Base-by-base conservation (phyloP, 2,888 invertebrate species). In the Periphyllus acericola region DNA sequence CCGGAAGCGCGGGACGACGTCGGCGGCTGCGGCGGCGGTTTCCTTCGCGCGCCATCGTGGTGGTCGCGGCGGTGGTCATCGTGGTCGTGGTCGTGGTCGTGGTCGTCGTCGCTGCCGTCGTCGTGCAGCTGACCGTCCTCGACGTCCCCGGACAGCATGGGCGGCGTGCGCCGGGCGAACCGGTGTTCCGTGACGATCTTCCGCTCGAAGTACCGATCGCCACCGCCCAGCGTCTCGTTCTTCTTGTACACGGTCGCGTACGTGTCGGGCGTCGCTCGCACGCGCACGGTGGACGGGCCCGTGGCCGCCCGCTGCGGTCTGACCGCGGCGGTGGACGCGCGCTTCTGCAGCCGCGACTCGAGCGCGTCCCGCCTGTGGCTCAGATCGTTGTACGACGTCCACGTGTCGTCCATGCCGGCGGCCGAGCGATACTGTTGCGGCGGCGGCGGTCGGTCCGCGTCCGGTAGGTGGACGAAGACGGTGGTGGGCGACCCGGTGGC, bases 301-400 rank as follows among this genome's bases (percentile, higher is more conserved):
- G 40, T 1, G n/a, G 68, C 36, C 96, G 93, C 89, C 96, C 96
- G 66, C 21, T 40, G 83, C 17, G 74, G 83, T 25, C 72, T 34
- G 52, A 34, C 17, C 11, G 17, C 84, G 40, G 83, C n/a, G 1
- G 83, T 29, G 19, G 55, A 55, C 81, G 87, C 87, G 1, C 87
- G 87, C 32, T 74, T 87, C 46, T 87, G 87, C 25, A 96, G 93
- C 89, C 96, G 93, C 0, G 96, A 96, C 91, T 96, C 96, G 29
- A 96, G 92, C 71, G 95, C 93, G 89, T 96, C 95, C 29, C 96
- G 93, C 83, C 96, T 92, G 55, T 95, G 94, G 90, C 96, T 95
- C 89, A 96, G 91, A 90, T 95, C 95, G 80, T 91, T 81, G 72
- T 87, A 81, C 40, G 87, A 87, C 84, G 84, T 80, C 87, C 81